Evolutionary conservation across 2,797 vertebrate genomes (phyloP).

Genomic region (Nannoperca australis): DNA sequence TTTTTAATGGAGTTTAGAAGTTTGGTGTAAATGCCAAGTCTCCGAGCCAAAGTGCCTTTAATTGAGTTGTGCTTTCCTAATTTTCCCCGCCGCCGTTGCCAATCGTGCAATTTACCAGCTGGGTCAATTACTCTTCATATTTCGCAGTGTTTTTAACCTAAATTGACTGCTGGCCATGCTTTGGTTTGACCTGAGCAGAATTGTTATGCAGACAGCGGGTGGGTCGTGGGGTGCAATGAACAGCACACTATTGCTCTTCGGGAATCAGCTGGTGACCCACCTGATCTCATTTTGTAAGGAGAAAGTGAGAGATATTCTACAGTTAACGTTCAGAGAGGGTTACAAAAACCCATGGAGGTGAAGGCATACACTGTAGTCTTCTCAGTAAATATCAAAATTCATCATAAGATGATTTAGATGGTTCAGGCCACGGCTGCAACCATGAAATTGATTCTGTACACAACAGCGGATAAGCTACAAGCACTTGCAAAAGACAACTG

Average conservation of each 20-base stretch:
- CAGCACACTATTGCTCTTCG: constrained; percentile 10
- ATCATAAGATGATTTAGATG: constrained; percentile 67
- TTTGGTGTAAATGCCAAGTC: constrained; percentile 88
- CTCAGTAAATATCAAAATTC: constrained; percentile 66
- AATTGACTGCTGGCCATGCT: constrained; percentile 77
- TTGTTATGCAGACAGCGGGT: constrained; percentile 60
- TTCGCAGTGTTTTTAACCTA: constrained; percentile 74
- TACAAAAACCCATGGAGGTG: constrained; percentile 35
- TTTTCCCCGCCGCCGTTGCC: constrained; percentile 81
- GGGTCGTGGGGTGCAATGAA: constrained; percentile 31
- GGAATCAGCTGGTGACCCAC: constrained; percentile 29
- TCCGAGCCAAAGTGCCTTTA: constrained; percentile 85
- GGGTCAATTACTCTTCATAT: constrained; percentile 85
- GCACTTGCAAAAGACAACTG: constrained; percentile 65
- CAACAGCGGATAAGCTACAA: constrained; percentile 64
- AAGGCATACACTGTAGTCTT: constrained; percentile 46
- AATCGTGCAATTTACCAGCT: constrained; percentile 84
- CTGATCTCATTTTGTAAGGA: constrained; percentile 40
- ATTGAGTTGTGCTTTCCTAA: constrained; percentile 87
- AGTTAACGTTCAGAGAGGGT: constrained; percentile 27
- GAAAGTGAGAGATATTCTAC: constrained; percentile 28
- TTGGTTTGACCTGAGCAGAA: constrained; percentile 72
- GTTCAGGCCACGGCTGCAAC: constrained; percentile 54
- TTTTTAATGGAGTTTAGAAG: constrained; percentile 88
- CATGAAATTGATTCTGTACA: constrained; percentile 75